Conservation (phyloP, 2,113 vertebrate genomes). For the human (Homo sapiens) region DNA sequence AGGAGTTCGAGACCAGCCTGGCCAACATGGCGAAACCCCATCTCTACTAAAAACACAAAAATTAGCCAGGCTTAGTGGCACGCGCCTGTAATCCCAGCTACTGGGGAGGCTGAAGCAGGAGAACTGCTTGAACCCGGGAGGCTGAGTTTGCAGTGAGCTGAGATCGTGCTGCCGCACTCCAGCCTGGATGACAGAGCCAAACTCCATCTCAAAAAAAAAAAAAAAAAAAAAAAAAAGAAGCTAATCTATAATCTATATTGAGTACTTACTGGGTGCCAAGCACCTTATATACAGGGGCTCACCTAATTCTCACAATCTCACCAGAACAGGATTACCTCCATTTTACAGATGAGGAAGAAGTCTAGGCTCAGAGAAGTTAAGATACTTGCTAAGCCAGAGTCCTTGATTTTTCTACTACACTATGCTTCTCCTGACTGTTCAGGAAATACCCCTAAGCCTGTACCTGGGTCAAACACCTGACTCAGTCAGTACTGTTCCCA, state of each 20-base stretch:
- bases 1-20: too few species aligned
- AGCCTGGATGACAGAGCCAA: too few species aligned
- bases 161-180: too few species aligned
- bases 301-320: neutral
- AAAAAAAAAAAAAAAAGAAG: neutral
- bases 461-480: neutral
- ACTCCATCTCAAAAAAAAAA: too few species aligned
- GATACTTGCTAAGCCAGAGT: neutral
- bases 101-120: too few species aligned
- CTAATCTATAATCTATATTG: neutral
- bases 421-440: neutral
- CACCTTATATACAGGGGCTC: neutral
- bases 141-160: too few species aligned
- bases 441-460: slow-evolving; percentile 17
- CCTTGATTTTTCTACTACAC: neutral
- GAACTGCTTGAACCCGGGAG: too few species aligned
- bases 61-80: too few species aligned
- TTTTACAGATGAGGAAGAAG: neutral
- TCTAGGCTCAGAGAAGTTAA: slow-evolving; percentile 13
- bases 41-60: too few species aligned
- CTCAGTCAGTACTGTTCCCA: neutral
- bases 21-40: too few species aligned
- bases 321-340: neutral
- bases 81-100: too few species aligned
- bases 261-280: neutral